Base-by-base conservation (phyloP, 2,113 vertebrate genomes). In the Macrotus californicus region DNA sequence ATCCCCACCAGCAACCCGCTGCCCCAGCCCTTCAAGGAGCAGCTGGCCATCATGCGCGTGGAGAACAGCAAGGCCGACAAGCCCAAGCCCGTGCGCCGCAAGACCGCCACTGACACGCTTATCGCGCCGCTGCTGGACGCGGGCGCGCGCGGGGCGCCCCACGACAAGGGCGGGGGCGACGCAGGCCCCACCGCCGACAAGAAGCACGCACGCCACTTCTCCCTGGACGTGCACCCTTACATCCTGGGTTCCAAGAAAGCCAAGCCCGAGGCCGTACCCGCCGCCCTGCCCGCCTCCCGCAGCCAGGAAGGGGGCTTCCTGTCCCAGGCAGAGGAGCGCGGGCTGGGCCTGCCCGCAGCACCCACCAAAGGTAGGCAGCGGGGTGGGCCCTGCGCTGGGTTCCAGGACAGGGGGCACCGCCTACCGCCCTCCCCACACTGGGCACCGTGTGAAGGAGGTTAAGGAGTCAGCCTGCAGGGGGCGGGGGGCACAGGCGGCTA, bases 11-110 rank as follows among this genome's bases (percentile, higher is more conserved):
- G 99, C 89, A 99, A 99, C 97, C 99, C 99, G 73, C 98, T 99
- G 94, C 99, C 99, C n/a, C 99, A 99, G 97, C 98, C 99, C 9
- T 99, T 99, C 97, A 99, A 99, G 98, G 99, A 99, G 97, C 99
- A 98, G 21, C 98, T 99, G 50, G 98, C 99, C 46, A 94, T 99
- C 97, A 99, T 99, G 95, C 99, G 99, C 39, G 96, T 99, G 95
- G 99, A 99, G 96, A 99, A 99, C 96, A 99, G 98, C 86, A 99
- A 99, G 97, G 97, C 99, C 1, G 99, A 99, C 18, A 99, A 99
- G 96, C 99, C 99, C 52, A 99, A 99, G 97, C 99, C 99, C 0
- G 95, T 99, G 84, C 98, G 99, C 91, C 98, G 99, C 69, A 99
- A 99, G 98, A 99, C 99, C 0, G 99, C 99, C 39, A 98, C 99